A percentile compares a stretch with the other conserved stretches of the same genome.
Conservation (phyloP, 1,140 invertebrate species). For the Gonatopus flavifemur region DNA sequence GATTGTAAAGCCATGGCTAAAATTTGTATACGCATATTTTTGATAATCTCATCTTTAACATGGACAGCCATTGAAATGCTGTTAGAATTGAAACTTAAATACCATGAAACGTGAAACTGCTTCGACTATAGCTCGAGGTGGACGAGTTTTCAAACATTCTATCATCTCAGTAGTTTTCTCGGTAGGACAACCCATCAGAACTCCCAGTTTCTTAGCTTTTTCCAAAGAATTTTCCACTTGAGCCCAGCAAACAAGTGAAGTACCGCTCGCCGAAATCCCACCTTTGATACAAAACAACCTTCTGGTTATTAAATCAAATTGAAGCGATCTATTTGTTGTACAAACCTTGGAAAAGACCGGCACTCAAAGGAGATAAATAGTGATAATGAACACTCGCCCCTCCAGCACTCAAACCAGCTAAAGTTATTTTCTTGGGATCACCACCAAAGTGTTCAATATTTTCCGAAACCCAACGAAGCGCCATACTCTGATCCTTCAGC, state of each 20-base stretch:
- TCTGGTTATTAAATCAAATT: too few relatives aligned
- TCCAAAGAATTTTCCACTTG: constrained; percentile 66
- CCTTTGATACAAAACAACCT: too few relatives aligned
- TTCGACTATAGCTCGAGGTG: constrained; percentile 60
- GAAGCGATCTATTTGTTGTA: too few relatives aligned
- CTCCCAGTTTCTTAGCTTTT: constrained; percentile 69
- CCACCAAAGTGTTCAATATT: constrained; percentile 61
- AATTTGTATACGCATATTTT: constrained; percentile 22
- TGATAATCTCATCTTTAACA: too few relatives aligned
- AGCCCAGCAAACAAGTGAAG: constrained; percentile 71
- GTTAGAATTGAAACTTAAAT: constrained; percentile 1
- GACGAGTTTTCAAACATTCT: constrained; percentile 68
- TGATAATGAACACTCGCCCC: constrained; percentile 65
- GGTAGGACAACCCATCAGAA: constrained; percentile 70
- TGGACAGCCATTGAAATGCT: background rate
- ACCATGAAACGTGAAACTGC: constrained; percentile 56
- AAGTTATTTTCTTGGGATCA: constrained; percentile 57
- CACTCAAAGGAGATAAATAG: constrained; percentile 57
- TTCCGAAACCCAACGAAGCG: constrained; percentile 63
- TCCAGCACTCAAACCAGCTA: constrained; percentile 60
- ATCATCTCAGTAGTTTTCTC: constrained; percentile 63
- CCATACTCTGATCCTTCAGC: constrained; percentile 65
- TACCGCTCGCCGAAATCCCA: constrained; percentile 79
- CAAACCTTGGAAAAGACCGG: constrained; percentile 53
- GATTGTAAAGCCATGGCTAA: constrained; percentile 60